Conservation (phyloP, 2,113 vertebrate species). For the Ameiurus melas region DNA sequence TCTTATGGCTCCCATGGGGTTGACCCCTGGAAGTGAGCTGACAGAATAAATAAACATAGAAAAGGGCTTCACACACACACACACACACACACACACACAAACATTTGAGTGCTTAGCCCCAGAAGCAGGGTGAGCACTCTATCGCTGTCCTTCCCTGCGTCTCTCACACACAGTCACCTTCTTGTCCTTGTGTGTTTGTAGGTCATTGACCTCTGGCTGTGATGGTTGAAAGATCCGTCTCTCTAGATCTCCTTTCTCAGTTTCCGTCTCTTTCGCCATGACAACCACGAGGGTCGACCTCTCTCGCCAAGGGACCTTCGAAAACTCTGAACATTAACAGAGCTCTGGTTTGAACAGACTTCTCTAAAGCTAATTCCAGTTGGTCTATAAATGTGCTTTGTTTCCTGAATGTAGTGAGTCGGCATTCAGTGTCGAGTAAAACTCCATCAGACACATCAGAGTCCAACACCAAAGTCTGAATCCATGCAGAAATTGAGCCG, state of each 20-base stretch:
- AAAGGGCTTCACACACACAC: constrained; percentile 34
- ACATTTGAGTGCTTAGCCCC: constrained; percentile 29
- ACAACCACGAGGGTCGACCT: neutral
- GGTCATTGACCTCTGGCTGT: constrained; percentile 34
- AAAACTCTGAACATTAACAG: neutral
- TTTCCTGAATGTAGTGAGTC: neutral
- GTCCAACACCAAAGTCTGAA: neutral
- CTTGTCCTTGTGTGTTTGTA: constrained; percentile 33
- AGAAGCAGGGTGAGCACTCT: neutral
- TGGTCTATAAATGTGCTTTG: neutral
- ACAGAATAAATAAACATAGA: constrained; percentile 71
- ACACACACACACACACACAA: constrained; percentile 10
- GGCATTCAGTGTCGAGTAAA: neutral
- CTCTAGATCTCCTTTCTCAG: neutral
- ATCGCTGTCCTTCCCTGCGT: neutral
- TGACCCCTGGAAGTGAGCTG: constrained; percentile 66
- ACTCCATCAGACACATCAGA: neutral
- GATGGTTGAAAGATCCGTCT: constrained; percentile 8
- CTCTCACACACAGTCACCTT: constrained; percentile 29
- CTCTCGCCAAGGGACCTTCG: neutral
- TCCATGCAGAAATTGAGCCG: neutral
- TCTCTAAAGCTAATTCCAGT: neutral
- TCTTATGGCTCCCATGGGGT: constrained; percentile 60
- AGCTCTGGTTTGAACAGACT: neutral
- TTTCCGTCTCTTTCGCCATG: neutral